phyloP scores from a whole-genome alignment of 2,888 invertebrate genomes.

The Andrena bucephala region DNA sequence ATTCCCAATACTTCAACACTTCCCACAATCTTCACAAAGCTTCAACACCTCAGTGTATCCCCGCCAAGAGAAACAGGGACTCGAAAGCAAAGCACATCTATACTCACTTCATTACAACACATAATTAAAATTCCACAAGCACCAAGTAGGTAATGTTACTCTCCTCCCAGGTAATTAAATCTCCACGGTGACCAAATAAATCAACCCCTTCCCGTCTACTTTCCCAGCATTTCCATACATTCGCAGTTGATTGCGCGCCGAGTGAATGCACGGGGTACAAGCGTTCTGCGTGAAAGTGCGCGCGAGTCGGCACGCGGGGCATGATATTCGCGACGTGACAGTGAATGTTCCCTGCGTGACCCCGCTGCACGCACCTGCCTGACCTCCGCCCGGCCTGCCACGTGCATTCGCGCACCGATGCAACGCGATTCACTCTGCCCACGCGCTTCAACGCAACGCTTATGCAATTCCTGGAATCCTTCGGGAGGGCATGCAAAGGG shows the following conservation, averaged over 20 bases:
- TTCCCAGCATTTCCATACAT: not conserved
- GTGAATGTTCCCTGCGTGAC: conserved; percentile 77
- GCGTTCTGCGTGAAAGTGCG: conserved; percentile 66
- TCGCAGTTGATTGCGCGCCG: not conserved
- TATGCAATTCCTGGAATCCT: conserved; percentile 75
- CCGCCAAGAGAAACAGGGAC: not conserved
- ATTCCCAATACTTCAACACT: not conserved
- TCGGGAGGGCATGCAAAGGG: conserved; percentile 54
- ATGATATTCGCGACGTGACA: conserved; percentile 71
- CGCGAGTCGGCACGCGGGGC: conserved; percentile 58
- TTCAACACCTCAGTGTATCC: not conserved
- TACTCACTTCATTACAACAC: conserved; percentile 19
- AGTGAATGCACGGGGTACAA: conserved; percentile 23
- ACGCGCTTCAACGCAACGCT: conserved; percentile 75
- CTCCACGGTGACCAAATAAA: conserved; percentile 1
- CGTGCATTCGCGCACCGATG: conserved; percentile 65
- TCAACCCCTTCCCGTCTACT: not conserved
- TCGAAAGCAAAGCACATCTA: conserved; percentile 35
- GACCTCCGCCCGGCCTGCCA: conserved; percentile 76
- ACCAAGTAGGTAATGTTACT: conserved; percentile 16
- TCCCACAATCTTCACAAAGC: not conserved
- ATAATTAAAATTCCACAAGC: conserved; percentile 12
- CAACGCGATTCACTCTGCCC: conserved; percentile 70
- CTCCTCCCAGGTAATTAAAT: not conserved
- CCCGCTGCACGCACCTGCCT: conserved; percentile 82